Conservation (phyloP, 2,888 invertebrate genomes). For the Rhogogaster chlorosoma region DNA sequence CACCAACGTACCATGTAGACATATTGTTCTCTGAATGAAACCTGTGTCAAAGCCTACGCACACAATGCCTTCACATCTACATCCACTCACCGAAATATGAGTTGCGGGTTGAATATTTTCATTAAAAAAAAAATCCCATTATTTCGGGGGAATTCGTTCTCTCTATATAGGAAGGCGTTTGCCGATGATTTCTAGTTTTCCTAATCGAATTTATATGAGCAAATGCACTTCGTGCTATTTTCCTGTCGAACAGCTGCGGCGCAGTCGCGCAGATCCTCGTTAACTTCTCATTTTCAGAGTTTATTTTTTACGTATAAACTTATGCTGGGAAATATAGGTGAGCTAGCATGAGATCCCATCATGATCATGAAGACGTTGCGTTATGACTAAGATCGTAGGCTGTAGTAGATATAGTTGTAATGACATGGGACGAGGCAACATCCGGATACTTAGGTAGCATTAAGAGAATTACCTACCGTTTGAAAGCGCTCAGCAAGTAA, state of each 20-base stretch:
- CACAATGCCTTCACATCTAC: background rate
- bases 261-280: background rate
- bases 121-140: background rate
- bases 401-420: background rate
- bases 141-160: background rate
- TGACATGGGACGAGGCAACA: background rate
- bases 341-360: background rate
- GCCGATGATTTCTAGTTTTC: background rate
- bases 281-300: background rate
- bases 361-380: background rate
- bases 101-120: constrained; percentile 7
- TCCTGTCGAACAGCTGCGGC: too few species aligned
- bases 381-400: background rate
- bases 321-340: background rate
- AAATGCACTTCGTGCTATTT: background rate
- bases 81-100: background rate
- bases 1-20: background rate
- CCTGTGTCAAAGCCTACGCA: constrained; percentile 28
- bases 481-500: background rate
- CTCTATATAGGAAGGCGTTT: background rate
- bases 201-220: background rate
- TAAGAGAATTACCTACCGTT: constrained; percentile 23
- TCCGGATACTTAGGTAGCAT: background rate
- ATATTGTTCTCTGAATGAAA: constrained; percentile 22
- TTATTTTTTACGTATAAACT: background rate